These are phyloP conservation scores for Mythimna albipuncta DNA, from an alignment of 2,888 invertebrate genomes.

Conservation along the genomic window DNA sequence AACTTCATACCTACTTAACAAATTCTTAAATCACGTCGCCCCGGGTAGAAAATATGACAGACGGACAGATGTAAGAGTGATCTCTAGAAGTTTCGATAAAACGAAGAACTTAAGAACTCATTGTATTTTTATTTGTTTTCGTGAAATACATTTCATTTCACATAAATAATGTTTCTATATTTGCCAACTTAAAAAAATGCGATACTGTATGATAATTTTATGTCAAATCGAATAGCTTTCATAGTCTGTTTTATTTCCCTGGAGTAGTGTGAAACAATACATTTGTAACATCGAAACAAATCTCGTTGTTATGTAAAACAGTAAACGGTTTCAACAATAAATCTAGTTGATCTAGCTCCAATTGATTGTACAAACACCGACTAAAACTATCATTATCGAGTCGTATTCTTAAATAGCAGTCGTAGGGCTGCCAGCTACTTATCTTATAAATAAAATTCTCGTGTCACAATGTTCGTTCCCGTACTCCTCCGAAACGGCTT, in stretches of 20 bases:
- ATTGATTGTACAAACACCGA: slow-evolving; percentile 60
- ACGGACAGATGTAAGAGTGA: slow-evolving; percentile 3
- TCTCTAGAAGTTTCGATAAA: neutral
- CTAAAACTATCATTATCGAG: slow-evolving; percentile 60
- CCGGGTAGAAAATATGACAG: neutral
- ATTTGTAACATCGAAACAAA: slow-evolving; percentile 44
- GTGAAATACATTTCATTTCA: neutral
- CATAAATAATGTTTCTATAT: neutral
- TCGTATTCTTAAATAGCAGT: slow-evolving; percentile 58
- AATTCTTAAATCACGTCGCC: neutral
- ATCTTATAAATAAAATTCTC: too few species aligned
- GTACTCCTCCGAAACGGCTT: too few species aligned
- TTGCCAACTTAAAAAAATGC: neutral
- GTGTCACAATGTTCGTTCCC: too few species aligned
- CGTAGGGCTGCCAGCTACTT: slow-evolving; percentile 52
- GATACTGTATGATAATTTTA: slow-evolving; percentile 4
- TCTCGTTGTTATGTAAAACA: slow-evolving; percentile 52
- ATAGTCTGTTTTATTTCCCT: slow-evolving; percentile 32
- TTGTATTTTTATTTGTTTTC: neutral
- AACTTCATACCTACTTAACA: neutral
- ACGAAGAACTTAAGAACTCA: neutral
- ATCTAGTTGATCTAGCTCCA: slow-evolving; percentile 55
- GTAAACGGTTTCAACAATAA: slow-evolving; percentile 47
- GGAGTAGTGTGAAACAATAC: slow-evolving; percentile 26
- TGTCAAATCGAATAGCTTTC: slow-evolving; percentile 21